A percentile compares a stretch with the other conserved stretches of the same genome.
Evolutionary conservation across 2,113 vertebrate genomes (phyloP).

Genomic region (Laterallus jamaicensis): DNA sequence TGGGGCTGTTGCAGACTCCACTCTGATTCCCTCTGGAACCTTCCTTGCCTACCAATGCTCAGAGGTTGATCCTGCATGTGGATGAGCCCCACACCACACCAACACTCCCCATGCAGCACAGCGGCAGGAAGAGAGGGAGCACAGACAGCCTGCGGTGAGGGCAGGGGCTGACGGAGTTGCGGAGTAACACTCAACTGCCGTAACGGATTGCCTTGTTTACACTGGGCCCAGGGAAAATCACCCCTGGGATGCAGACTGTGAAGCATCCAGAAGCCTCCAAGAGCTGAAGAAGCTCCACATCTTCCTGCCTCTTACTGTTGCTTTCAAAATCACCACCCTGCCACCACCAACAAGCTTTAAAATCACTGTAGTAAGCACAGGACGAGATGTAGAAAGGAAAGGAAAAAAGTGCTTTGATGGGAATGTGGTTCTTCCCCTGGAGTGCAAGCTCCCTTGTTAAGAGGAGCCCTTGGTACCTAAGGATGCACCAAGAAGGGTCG

Average conservation of each 20-base stretch:
- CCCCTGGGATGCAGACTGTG: neutral
- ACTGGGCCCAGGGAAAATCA: neutral
- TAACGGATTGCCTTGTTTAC: constrained; percentile 22
- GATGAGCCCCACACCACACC: accelerated
- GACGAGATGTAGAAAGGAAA: neutral
- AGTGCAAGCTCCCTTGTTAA: neutral
- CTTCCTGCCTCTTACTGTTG: neutral
- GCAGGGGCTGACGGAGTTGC: neutral
- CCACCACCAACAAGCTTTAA: neutral
- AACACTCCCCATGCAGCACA: accelerated
- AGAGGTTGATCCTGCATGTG: accelerated
- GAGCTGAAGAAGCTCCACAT: neutral
- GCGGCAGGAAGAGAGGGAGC: neutral
- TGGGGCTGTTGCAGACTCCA: accelerated
- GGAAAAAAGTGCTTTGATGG: neutral
- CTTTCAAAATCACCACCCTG: neutral
- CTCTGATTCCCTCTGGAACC: accelerated
- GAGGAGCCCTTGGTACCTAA: neutral
- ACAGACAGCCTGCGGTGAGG: neutral
- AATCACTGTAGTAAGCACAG: neutral
- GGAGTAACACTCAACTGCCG: neutral
- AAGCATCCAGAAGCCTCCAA: constrained; percentile 1
- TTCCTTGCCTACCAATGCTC: accelerated
- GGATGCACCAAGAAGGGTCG: neutral
- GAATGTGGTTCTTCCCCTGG: neutral